Evolutionary conservation across 2,888 invertebrate species (phyloP).

Genomic region (Tryphoninae sp.): DNA sequence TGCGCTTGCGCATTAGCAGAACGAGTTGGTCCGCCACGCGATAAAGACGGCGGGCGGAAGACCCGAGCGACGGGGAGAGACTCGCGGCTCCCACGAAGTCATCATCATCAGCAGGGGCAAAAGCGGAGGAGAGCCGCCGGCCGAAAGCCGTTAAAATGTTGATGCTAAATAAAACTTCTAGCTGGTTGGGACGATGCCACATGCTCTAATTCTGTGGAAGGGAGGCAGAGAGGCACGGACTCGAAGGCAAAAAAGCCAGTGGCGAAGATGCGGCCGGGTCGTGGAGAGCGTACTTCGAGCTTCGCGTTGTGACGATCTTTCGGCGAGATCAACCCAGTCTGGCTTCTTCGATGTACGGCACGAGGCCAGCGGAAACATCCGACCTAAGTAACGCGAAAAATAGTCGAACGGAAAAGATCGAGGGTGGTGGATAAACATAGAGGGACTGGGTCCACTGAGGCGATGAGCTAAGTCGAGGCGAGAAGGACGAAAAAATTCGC

Average conservation of each 20-base stretch:
- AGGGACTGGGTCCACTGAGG: background rate
- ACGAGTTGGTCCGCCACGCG: slow-evolving; percentile 60
- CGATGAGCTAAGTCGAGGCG: background rate
- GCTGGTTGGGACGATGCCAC: slow-evolving; percentile 79
- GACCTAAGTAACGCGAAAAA: slow-evolving; percentile 31
- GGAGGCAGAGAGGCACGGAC: slow-evolving; percentile 61
- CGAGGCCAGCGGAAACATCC: slow-evolving; percentile 22
- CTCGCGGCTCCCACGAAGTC: slow-evolving; percentile 43
- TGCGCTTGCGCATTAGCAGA: slow-evolving; percentile 49
- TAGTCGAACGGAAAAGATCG: background rate
- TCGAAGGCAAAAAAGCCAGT: slow-evolving; percentile 62
- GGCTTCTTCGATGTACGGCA: slow-evolving; percentile 29
- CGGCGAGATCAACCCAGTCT: slow-evolving; percentile 41
- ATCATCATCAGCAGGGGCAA: slow-evolving; percentile 23
- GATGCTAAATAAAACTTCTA: slow-evolving; percentile 81
- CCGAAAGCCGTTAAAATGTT: slow-evolving; percentile 72
- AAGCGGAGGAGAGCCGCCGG: slow-evolving; percentile 41
- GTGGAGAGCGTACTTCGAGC: slow-evolving; percentile 38
- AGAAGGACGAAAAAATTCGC: slow-evolving; percentile 4
- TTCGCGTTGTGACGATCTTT: slow-evolving; percentile 32
- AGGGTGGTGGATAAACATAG: background rate
- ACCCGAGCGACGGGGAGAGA: slow-evolving; percentile 5
- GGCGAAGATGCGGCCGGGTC: slow-evolving; percentile 60
- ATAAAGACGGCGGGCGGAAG: slow-evolving; percentile 36
- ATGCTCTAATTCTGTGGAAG: slow-evolving; percentile 79